A percentile compares a stretch with the other conserved stretches of the same genome.
Evolutionary conservation across 1,140 invertebrate species (phyloP).

Genomic region (Dendroctonus valens): DNA sequence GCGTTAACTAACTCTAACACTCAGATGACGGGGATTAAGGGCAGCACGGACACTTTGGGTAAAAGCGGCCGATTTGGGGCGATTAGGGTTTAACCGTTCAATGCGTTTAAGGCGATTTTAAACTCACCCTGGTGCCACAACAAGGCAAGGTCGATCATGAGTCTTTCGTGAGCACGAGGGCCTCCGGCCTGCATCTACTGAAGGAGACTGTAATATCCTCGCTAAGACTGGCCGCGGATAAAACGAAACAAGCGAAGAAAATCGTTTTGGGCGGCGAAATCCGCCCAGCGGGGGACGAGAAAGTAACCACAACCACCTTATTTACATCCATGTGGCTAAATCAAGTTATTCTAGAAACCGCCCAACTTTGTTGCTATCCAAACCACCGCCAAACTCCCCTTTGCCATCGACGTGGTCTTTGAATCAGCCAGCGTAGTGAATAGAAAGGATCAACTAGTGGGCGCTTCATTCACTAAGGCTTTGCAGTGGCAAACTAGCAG

Average conservation of each 20-base stretch:
- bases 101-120: constrained; percentile 17
- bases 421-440: constrained; percentile 69
- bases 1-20: constrained; percentile 58
- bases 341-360: constrained; percentile 48
- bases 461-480: constrained; percentile 61
- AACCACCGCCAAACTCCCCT: constrained; percentile 76
- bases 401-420: constrained; percentile 82
- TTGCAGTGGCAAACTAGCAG: constrained; percentile 59
- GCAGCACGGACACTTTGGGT: constrained; percentile 74
- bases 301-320: constrained; percentile 38
- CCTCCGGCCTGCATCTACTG: constrained; percentile 69
- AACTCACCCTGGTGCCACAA: constrained; percentile 22
- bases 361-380: constrained; percentile 84
- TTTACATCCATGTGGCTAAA: not conserved
- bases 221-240: constrained; percentile 59
- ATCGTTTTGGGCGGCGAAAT: constrained; percentile 62
- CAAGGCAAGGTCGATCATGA: constrained; percentile 64
- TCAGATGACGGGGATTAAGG: constrained; percentile 67
- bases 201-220: constrained; percentile 76
- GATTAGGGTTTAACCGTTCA: too few species aligned
- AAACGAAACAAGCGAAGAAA: constrained; percentile 56
- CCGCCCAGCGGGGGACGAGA: constrained; percentile 50
- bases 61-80: not conserved
- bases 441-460: constrained; percentile 58
- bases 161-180: constrained; percentile 70